Conservation (phyloP, 2,113 vertebrate genomes). For the Callionymus lyra region DNA sequence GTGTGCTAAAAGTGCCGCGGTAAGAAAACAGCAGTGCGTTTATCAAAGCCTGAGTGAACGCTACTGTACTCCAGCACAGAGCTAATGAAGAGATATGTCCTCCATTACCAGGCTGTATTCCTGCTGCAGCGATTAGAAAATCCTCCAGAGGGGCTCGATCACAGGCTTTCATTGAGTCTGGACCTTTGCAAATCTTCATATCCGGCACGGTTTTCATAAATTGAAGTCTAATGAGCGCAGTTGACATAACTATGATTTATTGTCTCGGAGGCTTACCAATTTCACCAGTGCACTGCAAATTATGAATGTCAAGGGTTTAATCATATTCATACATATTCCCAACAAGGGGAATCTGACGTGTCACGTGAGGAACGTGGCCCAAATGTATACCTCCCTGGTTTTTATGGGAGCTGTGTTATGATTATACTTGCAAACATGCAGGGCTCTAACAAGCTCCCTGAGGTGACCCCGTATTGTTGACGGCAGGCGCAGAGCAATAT, state of each 20-base stretch:
- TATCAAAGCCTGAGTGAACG: conserved; percentile 53
- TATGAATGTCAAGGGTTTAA: conserved; percentile 58
- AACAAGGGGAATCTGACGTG: conserved; percentile 37
- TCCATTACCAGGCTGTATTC: conserved; percentile 59
- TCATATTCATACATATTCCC: conserved; percentile 51
- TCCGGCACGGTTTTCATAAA: conserved; percentile 66
- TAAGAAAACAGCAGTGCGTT: conserved; percentile 48
- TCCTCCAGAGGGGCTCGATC: conserved; percentile 59
- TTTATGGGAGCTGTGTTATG: conserved; percentile 46
- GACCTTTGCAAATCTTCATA: conserved; percentile 65
- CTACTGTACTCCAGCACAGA: conserved; percentile 47
- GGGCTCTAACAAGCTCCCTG: conserved; percentile 57
- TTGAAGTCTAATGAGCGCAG: conserved; percentile 64
- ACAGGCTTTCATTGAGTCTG: conserved; percentile 52
- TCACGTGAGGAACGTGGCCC: conserved; percentile 38
- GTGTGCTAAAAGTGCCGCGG: conserved; percentile 46
- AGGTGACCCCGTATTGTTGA: conserved; percentile 44
- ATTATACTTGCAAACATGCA: conserved; percentile 46
- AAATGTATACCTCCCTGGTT: conserved; percentile 29
- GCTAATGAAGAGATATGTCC: conserved; percentile 70
- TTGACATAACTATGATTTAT: conserved; percentile 67
- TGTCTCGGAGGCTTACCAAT: conserved; percentile 57
- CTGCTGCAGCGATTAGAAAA: conserved; percentile 60
- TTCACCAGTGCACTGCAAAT: conserved; percentile 52
- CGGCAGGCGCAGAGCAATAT: conserved; percentile 51